Evolutionary conservation across 2,113 vertebrate species (phyloP), one percentile per base, ranked within the genome.

Genomic region (Hoplias malabaricus): DNA sequence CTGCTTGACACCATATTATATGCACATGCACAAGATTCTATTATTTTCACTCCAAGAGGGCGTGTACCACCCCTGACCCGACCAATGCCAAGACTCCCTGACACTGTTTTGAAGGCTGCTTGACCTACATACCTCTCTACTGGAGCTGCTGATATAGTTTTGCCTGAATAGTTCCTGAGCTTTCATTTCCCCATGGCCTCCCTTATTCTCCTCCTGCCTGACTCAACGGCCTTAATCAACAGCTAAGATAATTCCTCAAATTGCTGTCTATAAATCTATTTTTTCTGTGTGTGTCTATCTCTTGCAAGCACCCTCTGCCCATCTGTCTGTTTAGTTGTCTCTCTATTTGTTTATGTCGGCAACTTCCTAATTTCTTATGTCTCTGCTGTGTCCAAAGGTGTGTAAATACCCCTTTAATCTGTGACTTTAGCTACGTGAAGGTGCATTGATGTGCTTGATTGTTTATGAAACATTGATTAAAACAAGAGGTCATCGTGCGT

Each of bases 91-190:
- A 59, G 36, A 56, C 50, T 29, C 50, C 43, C 25, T 23, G 70
- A 54, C 73, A 34, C 33, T 71, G 59, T 68, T 87, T 73, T 81
- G 66, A 82, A 84, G 19, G 23, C 53, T 80, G 79, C 62, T 57
- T 86, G 83, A 89, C 87, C 86, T 86, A 57, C 53, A 54, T 84
- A 66, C 43, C 80, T 70, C 67, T 50, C 84, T 84, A 84, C 78
- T 88, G 86, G 83, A 67, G 82, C 80, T 71, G 59, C 43, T 46
- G 67, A 34, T 38, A 73, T 56, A 88, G 87, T 77, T 88, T 89
- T 85, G 74, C 79, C 83, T 83, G 81, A 86, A 84, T 87, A 78
- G 85, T 87, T 75, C 85, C 73, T 42, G 78, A 86, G 83, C 79
- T 84, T 80, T 81, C 62, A 21, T 68, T 83, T 84, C 84, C 83